Evolutionary conservation across 2,888 invertebrate species (phyloP).

Genomic region (Cephus nigrinus): DNA sequence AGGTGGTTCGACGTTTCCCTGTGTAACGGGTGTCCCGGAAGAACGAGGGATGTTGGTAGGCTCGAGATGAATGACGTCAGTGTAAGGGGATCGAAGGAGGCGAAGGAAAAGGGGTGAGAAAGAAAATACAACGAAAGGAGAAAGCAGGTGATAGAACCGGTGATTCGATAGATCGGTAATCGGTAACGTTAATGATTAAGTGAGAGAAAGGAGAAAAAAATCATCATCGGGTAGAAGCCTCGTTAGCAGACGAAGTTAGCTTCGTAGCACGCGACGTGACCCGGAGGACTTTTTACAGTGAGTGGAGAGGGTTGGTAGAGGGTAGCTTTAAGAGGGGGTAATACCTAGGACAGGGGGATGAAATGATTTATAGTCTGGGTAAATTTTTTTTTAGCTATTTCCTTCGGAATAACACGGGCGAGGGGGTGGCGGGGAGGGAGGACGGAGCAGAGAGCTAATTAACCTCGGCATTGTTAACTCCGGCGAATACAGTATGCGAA

Average conservation of each 20-base stretch:
- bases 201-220: background rate
- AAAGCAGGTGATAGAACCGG: background rate
- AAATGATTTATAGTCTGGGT: slow-evolving; percentile 54
- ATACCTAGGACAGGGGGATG: slow-evolving; percentile 23
- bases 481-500: slow-evolving; percentile 38
- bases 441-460: slow-evolving; percentile 49
- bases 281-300: background rate
- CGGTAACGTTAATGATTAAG: slow-evolving; percentile 1
- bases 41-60: background rate
- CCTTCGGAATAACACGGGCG: slow-evolving; percentile 51
- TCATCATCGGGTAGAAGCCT: background rate
- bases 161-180: background rate
- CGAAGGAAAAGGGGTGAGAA: background rate
- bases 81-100: background rate
- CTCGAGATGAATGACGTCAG: background rate
- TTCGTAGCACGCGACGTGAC: slow-evolving; percentile 4
- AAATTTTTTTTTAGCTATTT: slow-evolving; percentile 48
- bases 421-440: too few species aligned
- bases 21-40: background rate
- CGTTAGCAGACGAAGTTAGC: slow-evolving; percentile 4
- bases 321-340: background rate
- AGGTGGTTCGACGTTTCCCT: background rate
- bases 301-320: background rate
- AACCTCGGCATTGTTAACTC: slow-evolving; percentile 57
- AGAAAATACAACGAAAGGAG: background rate